Conservation (phyloP, 2,888 invertebrate genomes). For the Acholoe squamosa region DNA sequence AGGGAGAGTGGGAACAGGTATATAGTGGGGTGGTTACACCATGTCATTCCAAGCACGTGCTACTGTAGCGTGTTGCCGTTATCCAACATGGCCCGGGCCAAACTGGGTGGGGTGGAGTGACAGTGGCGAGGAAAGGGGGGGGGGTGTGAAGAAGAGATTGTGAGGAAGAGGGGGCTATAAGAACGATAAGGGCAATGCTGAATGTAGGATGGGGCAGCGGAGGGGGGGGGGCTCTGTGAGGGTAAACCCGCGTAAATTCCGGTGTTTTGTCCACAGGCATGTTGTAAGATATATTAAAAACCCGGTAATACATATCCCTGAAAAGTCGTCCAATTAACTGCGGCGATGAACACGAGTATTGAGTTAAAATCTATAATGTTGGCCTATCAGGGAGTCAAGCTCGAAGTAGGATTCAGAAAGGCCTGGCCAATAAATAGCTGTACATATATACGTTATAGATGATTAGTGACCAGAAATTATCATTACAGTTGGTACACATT, state of each 20-base stretch:
- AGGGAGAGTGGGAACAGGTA: background rate
- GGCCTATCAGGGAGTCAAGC: too few relatives aligned
- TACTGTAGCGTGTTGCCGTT: background rate
- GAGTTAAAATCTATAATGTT: too few relatives aligned
- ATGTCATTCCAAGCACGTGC: background rate
- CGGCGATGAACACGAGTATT: too few relatives aligned
- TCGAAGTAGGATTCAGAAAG: too few relatives aligned
- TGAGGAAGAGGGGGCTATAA: background rate
- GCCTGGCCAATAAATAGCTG: too few relatives aligned
- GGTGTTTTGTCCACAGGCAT: too few relatives aligned
- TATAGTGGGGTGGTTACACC: background rate
- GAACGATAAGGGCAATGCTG: background rate
- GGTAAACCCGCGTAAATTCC: background rate
- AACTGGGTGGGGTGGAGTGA: background rate
- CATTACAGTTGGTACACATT: too few relatives aligned
- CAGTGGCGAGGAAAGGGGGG: background rate
- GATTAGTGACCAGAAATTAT: too few relatives aligned
- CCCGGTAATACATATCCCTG: too few relatives aligned
- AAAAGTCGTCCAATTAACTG: too few relatives aligned
- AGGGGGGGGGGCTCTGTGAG: background rate
- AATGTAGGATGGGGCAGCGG: background rate
- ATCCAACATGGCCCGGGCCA: slow-evolving; percentile 29
- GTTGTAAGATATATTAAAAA: too few relatives aligned
- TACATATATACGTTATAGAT: too few relatives aligned
- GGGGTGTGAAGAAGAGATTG: background rate